Base-by-base conservation (phyloP, 2,888 invertebrate genomes). In the Pteria penguin region DNA sequence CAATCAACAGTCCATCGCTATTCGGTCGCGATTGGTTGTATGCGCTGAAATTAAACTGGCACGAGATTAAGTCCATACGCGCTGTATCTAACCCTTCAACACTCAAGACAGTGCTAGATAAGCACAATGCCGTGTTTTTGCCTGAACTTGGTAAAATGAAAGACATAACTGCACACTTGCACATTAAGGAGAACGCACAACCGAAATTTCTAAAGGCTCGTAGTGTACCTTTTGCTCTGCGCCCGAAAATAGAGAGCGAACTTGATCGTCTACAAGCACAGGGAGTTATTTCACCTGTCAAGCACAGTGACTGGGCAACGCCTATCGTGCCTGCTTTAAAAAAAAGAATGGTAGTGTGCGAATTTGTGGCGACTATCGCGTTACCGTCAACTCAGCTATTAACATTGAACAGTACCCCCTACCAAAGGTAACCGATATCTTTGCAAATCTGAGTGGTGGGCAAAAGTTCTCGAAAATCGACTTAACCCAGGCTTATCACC, bases 391-490 rank as follows among this genome's bases (percentile, higher is more conserved):
- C 8, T 33, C 62, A 31, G 62, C 32, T 31, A 31, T 62, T 22
- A 5, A 80, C n/a, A n/a, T n/a, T n/a, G n/a, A n/a, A n/a, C n/a
- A n/a, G n/a, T n/a, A n/a, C n/a, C n/a, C n/a, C n/a, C n/a, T n/a
- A n/a, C n/a, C n/a, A n/a, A n/a, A n/a, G n/a, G n/a, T n/a, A n/a
- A n/a, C n/a, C n/a, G n/a, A 84, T n/a, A 32, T 83, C 1, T 61
- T 79, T 14, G 45, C 58, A 24, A 58, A 36, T 5, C 61, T 82
- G 4, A 36, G 55, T 22, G 72, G 65, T 55, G 75, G 76, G 18
- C 26, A 65, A 27, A 57, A 67, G 36, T 82, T 83, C 61, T 72
- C 75, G 8, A 84, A 83, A 32, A 33, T 85, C 24, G 83, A 86
- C 57, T 57, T 86, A 4, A 63, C 69, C 2, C 78, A 84, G 31